phyloP scores from a whole-genome alignment of 2,888 invertebrate genomes.

The Ectemnius continuus region DNA sequence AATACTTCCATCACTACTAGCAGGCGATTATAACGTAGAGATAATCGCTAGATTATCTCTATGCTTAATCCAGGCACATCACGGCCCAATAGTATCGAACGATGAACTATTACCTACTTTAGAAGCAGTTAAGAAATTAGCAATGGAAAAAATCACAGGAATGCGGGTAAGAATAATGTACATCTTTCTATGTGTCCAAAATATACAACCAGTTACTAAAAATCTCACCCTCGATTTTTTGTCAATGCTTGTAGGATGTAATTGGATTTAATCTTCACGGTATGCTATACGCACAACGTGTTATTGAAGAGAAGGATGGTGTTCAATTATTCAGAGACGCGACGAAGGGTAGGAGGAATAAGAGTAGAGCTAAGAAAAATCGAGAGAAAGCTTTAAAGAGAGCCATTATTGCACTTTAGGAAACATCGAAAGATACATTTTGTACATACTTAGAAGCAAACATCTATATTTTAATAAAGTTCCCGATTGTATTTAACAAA shows the following conservation, averaged over 20 bases:
- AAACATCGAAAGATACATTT: constrained; percentile 8
- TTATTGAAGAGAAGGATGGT: constrained; percentile 86
- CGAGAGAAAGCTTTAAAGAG: constrained; percentile 83
- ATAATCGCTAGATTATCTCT: constrained; percentile 87
- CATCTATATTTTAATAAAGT: background rate
- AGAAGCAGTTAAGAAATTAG: constrained; percentile 82
- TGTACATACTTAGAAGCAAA: constrained; percentile 23
- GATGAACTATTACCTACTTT: constrained; percentile 84
- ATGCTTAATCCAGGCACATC: constrained; percentile 88
- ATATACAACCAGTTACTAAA: background rate
- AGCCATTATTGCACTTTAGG: constrained; percentile 79
- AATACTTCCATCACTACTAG: constrained; percentile 84
- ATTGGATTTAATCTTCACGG: constrained; percentile 93
- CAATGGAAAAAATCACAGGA: constrained; percentile 80
- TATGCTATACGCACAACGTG: constrained; percentile 86
- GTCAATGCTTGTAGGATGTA: constrained; percentile 82
- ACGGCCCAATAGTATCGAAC: constrained; percentile 88
- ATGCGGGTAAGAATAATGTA: constrained; percentile 80
- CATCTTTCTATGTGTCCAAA: constrained; percentile 1
- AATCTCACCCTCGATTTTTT: constrained; percentile 10
- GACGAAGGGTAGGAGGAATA: constrained; percentile 82
- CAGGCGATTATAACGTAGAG: constrained; percentile 86
- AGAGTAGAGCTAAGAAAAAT: constrained; percentile 82
- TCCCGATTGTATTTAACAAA: background rate
- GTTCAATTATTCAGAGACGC: constrained; percentile 90